Conservation (phyloP, 2,797 vertebrate species). For the Poecilia picta region DNA sequence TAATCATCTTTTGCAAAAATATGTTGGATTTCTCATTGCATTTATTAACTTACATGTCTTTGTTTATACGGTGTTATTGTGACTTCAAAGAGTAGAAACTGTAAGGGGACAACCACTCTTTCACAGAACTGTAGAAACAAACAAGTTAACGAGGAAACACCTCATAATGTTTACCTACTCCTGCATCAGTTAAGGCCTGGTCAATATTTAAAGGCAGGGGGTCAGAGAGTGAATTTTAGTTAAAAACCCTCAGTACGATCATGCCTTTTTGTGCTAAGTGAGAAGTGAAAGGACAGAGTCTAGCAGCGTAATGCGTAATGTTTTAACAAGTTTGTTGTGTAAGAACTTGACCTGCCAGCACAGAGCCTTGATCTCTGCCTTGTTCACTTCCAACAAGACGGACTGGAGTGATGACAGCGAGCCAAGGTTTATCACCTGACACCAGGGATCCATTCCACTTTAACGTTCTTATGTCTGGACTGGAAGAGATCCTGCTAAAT, state of each 20-base stretch:
- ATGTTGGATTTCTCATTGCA: neutral
- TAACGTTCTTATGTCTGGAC: neutral
- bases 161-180: neutral
- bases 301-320: slow-evolving; percentile 4
- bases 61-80: neutral
- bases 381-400: slow-evolving; percentile 9
- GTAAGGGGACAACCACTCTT: neutral
- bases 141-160: neutral
- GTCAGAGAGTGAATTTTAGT: neutral
- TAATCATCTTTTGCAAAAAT: neutral
- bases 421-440: slow-evolving; percentile 11
- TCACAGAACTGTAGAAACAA: neutral
- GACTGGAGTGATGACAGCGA: slow-evolving; percentile 10
- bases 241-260: neutral
- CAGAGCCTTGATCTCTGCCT: slow-evolving; percentile 17
- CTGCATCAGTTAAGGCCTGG: neutral
- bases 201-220: slow-evolving; percentile 1
- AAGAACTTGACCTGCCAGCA: slow-evolving; percentile 16
- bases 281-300: slow-evolving; percentile 15
- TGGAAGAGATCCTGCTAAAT: neutral
- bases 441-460: slow-evolving; percentile 1
- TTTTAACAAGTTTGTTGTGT: slow-evolving; percentile 17
- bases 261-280: neutral
- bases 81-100: neutral
- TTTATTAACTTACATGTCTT: neutral